Evolutionary conservation across 2,113 vertebrate genomes (phyloP).

Genomic region (Callionymus lyra): DNA sequence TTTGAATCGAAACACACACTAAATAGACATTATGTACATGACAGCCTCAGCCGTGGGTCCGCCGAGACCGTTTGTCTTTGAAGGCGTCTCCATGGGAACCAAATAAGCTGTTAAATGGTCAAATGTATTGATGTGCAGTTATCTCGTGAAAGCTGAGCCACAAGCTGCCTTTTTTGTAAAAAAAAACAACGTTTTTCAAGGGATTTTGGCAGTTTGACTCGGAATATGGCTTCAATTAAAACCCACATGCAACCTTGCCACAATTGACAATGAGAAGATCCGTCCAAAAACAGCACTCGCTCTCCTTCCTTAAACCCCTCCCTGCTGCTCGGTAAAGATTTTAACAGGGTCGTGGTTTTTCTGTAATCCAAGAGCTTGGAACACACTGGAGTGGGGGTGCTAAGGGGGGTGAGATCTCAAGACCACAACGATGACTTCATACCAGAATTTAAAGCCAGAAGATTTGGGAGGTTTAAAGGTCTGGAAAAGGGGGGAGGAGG

Average conservation of each 20-base stretch:
- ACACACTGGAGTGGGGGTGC: conserved; percentile 24
- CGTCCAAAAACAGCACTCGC: conserved; percentile 19
- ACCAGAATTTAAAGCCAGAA: conserved; percentile 1
- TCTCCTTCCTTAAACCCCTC: conserved; percentile 20
- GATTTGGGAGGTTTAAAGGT: neutral
- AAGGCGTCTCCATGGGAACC: conserved; percentile 24
- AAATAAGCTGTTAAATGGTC: conserved; percentile 34
- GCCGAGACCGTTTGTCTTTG: conserved; percentile 32
- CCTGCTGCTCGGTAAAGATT: conserved; percentile 65
- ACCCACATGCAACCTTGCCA: conserved; percentile 3
- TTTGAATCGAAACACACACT: conserved; percentile 41
- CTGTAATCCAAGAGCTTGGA: conserved; percentile 32
- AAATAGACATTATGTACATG: conserved; percentile 31
- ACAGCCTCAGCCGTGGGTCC: conserved; percentile 26
- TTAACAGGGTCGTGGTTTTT: conserved; percentile 31
- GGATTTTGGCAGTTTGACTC: too few relatives aligned
- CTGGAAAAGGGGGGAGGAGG: conserved; percentile 21
- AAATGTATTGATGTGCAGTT: neutral
- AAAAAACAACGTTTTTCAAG: neutral
- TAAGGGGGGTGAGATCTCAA: conserved; percentile 12
- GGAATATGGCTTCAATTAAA: neutral
- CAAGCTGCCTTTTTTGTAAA: neutral
- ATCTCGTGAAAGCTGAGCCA: too few relatives aligned
- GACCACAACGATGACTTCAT: conserved; percentile 21
- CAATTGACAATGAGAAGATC: neutral